A percentile compares a stretch with the other conserved stretches of the same genome.
Evolutionary conservation across 2,888 invertebrate species (phyloP).

Genomic region (Microctonus brassicae): DNA sequence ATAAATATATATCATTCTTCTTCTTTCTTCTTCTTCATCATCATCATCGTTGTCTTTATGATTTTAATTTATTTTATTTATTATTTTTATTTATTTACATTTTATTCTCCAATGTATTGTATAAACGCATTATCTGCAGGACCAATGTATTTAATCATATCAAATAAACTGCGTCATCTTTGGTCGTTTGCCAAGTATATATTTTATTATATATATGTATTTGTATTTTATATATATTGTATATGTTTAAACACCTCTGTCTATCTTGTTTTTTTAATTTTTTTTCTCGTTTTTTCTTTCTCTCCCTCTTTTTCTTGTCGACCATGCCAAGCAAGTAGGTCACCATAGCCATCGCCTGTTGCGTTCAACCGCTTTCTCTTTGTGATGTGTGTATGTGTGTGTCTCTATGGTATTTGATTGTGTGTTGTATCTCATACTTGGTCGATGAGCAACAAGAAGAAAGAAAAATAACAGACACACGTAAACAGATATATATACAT

Average conservation of each 20-base stretch:
- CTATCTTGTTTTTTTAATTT: neutral
- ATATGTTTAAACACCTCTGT: neutral
- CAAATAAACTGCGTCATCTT: slow-evolving; percentile 41
- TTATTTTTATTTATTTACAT: neutral
- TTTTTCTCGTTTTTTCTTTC: slow-evolving; percentile 17
- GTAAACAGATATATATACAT: neutral
- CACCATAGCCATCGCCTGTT: slow-evolving; percentile 54
- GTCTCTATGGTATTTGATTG: too few relatives aligned
- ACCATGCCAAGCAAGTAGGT: slow-evolving; percentile 45
- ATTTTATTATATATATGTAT: slow-evolving; percentile 14
- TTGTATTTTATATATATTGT: slow-evolving; percentile 22
- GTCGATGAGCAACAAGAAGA: slow-evolving; percentile 30
- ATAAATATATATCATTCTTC: neutral
- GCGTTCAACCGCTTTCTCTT: slow-evolving; percentile 67
- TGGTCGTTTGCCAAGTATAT: slow-evolving; percentile 18
- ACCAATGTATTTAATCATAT: slow-evolving; percentile 17
- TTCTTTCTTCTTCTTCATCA: neutral
- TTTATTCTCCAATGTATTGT: slow-evolving; percentile 11
- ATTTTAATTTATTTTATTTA: neutral
- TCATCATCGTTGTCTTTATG: neutral
- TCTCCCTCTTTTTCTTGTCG: slow-evolving; percentile 20
- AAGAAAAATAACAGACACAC: slow-evolving; percentile 12
- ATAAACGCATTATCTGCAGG: slow-evolving; percentile 5
- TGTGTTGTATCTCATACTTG: slow-evolving; percentile 37
- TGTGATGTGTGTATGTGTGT: slow-evolving; percentile 38